Base-by-base conservation (phyloP, 2,113 vertebrate genomes). In the Empidonax alnorum region DNA sequence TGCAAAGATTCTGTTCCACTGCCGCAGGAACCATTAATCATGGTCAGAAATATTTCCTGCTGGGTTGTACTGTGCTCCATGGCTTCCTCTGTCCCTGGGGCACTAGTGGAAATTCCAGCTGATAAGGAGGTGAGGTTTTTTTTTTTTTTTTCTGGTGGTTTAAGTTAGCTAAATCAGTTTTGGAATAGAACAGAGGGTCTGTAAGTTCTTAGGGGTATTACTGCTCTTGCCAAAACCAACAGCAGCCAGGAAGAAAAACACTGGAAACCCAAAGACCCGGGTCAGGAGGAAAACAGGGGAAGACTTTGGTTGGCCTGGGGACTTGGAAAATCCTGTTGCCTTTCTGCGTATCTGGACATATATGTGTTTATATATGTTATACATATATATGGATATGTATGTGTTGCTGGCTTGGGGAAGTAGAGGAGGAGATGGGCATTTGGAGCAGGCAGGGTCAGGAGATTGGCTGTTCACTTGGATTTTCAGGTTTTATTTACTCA, bases 1-100 rank as follows among this genome's bases (percentile, higher is more conserved):
- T 69, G 73, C 76, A 84, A 24, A 63, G 88, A 49, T 92, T 90
- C 44, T 95, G 56, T 73, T 68, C 62, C 39, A 11, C 47, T 67
- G 30, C 46, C 89, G 42, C 75, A 82, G 59, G 52, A 69, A 82
- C 24, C 24, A 69, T 90, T 93, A 81, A 95, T 86, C 76, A 52
- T 53, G 42, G 65, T 88, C 93, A 94, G 83, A 86, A 88, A 61
- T 90, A 84, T 78, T 86, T 94, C 76, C 75, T 90, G 35, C 67
- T 80, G 82, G 72, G 14, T 73, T 83, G 53, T 69, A 80, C 39
- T 14, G 42, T 66, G 75, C 71, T 82, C 28, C 53, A 50, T 85
- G 71, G 35, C 92, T 94, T 95, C 72, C 72, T 89, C 65, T 44
- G 6, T 62, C 47, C 61, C 65, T 71, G 50, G 39, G 63, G 59